Percentiles rank a stretch among this genome's conserved stretches.
phyloP scores from a whole-genome alignment of 1,140 invertebrate genomes.

The Bombus picipes region DNA sequence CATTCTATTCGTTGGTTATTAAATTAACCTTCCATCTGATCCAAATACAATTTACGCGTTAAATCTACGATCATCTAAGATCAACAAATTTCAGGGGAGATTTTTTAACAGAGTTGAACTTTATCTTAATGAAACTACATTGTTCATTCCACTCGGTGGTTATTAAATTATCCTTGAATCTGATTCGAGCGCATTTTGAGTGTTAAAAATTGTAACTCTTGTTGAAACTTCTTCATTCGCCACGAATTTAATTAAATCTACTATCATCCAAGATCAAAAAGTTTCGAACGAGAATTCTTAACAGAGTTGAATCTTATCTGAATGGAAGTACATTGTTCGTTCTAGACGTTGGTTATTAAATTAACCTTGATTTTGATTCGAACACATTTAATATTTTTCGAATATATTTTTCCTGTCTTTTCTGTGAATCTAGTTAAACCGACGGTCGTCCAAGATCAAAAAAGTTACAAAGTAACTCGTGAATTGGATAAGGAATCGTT shows the following conservation, averaged over 20 bases:
- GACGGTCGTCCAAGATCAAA: not conserved
- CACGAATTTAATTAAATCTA: not conserved
- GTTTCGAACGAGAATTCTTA: not conserved
- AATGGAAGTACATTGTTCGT: not conserved
- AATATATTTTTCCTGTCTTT: not conserved
- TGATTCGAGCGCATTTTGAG: no score
- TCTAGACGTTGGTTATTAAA: not conserved
- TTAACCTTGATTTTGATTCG: not conserved
- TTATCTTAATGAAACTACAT: not conserved
- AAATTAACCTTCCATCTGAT: slow-evolving; percentile 2
- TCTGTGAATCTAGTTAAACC: not conserved
- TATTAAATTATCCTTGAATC: slow-evolving; percentile 9
- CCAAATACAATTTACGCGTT: not conserved
- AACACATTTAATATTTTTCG: no score
- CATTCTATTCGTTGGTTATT: not conserved
- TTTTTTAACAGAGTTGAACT: not conserved
- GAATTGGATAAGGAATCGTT: not conserved
- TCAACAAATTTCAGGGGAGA: not conserved
- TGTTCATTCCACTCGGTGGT: not conserved
- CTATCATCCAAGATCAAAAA: not conserved
- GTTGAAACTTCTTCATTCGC: not conserved
- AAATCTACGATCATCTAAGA: not conserved
- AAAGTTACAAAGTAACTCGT: not conserved
- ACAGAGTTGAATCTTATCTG: not conserved
- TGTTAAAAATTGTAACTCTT: not conserved